Percentiles rank a stretch among this genome's conserved stretches.
phyloP scores from a whole-genome alignment of 2,113 vertebrate species.

The Cephalophus harveyi region DNA sequence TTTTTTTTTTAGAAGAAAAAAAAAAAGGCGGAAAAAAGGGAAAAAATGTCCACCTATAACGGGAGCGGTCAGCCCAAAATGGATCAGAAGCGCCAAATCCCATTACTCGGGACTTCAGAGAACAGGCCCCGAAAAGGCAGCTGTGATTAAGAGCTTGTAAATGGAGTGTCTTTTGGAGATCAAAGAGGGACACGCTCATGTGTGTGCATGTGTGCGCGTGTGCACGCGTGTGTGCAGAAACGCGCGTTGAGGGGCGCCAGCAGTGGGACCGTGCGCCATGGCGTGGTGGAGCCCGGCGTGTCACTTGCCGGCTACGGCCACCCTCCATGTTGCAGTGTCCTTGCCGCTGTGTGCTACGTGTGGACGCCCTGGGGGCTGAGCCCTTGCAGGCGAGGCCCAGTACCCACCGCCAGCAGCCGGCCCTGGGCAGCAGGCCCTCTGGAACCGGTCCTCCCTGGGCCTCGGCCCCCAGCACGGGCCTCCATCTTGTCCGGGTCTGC shows the following conservation, averaged over 20 bases:
- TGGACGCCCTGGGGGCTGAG: neutral
- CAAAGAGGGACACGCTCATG: slow-evolving; percentile 80
- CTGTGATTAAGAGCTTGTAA: slow-evolving; percentile 82
- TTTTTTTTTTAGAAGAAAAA: slow-evolving; percentile 55
- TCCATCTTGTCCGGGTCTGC: neutral
- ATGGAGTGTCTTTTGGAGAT: slow-evolving; percentile 86
- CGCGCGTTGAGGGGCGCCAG: neutral
- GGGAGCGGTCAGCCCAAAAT: slow-evolving; percentile 75
- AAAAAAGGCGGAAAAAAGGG: slow-evolving; percentile 24
- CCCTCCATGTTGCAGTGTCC: neutral
- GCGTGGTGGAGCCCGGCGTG: neutral
- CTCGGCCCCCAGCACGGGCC: neutral
- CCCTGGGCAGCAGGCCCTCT: neutral
- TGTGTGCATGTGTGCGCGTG: neutral
- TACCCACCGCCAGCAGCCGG: neutral
- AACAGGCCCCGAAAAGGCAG: slow-evolving; percentile 83
- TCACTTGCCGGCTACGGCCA: neutral
- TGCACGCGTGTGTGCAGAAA: neutral
- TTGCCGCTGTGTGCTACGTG: neutral
- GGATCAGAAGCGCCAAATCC: slow-evolving; percentile 86
- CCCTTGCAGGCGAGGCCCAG: neutral
- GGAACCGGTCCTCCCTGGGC: neutral
- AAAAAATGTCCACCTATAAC: slow-evolving; percentile 36
- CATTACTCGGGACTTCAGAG: slow-evolving; percentile 88
- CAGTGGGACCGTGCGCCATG: neutral